Percentiles rank a stretch among this genome's conserved stretches.
Evolutionary conservation across 1,140 invertebrate genomes (phyloP).

Genomic region (Ceratina calcarata): DNA sequence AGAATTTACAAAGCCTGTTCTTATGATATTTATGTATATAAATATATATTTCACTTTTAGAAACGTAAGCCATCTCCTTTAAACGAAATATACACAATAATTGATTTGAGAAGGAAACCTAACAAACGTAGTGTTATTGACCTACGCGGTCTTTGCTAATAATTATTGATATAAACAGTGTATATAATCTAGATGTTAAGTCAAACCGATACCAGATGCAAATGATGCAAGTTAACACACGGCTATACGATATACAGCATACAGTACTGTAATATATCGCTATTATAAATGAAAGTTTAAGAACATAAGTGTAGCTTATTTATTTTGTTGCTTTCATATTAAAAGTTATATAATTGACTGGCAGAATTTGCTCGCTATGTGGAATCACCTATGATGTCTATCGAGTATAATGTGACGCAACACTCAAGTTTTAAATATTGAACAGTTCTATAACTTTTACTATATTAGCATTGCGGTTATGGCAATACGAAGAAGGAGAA

Average conservation of each 20-base stretch:
- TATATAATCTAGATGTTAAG: slow-evolving; percentile 57
- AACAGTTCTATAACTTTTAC: background rate
- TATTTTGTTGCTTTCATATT: slow-evolving; percentile 7
- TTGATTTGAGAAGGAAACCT: slow-evolving; percentile 10
- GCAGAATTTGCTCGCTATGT: too few species aligned
- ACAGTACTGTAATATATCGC: slow-evolving; percentile 25
- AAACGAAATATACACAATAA: slow-evolving; percentile 20
- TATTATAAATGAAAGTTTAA: slow-evolving; percentile 10
- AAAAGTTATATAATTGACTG: too few species aligned
- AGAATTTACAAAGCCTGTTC: slow-evolving; percentile 34
- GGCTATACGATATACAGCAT: slow-evolving; percentile 18
- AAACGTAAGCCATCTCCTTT: slow-evolving; percentile 26
- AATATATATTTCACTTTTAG: slow-evolving; percentile 53
- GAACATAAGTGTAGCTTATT: slow-evolving; percentile 31
- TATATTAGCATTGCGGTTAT: slow-evolving; percentile 12
- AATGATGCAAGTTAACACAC: slow-evolving; percentile 25
- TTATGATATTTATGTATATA: slow-evolving; percentile 44
- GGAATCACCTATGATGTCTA: too few species aligned
- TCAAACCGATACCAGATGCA: slow-evolving; percentile 20
- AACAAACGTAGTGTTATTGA: slow-evolving; percentile 38
- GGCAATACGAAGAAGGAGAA: background rate
- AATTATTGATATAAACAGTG: slow-evolving; percentile 44
- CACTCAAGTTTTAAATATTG: too few species aligned
- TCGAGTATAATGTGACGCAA: too few species aligned
- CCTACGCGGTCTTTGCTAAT: slow-evolving; percentile 24